These are phyloP conservation scores for Oryzias melastigma DNA, from an alignment of 2,113 vertebrate genomes.

Conservation along the genomic window DNA sequence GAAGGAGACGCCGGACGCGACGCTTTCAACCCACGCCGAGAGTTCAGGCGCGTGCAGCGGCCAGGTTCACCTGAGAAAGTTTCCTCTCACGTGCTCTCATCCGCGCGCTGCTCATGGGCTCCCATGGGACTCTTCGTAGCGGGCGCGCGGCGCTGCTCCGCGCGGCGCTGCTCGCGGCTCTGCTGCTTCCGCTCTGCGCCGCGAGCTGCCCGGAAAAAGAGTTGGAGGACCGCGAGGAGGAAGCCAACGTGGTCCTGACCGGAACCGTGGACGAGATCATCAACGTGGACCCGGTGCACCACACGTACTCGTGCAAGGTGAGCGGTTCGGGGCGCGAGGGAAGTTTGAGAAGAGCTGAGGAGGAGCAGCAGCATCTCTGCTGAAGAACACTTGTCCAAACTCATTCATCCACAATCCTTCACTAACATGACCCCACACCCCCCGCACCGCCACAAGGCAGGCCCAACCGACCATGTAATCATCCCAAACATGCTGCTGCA, in stretches of 20 bases:
- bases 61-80: constrained; percentile 27
- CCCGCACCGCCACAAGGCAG: constrained; percentile 37
- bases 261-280: constrained; percentile 97
- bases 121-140: constrained; percentile 52
- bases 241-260: constrained; percentile 92
- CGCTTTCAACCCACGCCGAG: constrained; percentile 31
- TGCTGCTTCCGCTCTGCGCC: constrained; percentile 59
- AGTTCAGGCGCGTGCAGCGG: neutral
- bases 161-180: constrained; percentile 60
- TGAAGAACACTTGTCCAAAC: constrained; percentile 29
- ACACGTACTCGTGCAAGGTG: constrained; percentile 98
- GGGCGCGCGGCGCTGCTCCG: constrained; percentile 69
- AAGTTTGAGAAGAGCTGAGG: constrained; percentile 44
- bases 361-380: constrained; percentile 7
- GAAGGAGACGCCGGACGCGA: constrained; percentile 29
- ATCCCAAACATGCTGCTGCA: constrained; percentile 48
- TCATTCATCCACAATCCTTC: constrained; percentile 42
- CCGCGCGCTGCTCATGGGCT: constrained; percentile 57
- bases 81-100: constrained; percentile 22
- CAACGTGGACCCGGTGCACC: constrained; percentile 95
- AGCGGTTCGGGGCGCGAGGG: constrained; percentile 14
- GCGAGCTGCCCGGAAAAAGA: constrained; percentile 86
- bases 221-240: constrained; percentile 87
- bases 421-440: constrained; percentile 18
- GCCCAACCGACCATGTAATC: constrained; percentile 50